Evolutionary conservation across 2,113 vertebrate genomes (phyloP).

Genomic region (Typhlomys cinereus): DNA sequence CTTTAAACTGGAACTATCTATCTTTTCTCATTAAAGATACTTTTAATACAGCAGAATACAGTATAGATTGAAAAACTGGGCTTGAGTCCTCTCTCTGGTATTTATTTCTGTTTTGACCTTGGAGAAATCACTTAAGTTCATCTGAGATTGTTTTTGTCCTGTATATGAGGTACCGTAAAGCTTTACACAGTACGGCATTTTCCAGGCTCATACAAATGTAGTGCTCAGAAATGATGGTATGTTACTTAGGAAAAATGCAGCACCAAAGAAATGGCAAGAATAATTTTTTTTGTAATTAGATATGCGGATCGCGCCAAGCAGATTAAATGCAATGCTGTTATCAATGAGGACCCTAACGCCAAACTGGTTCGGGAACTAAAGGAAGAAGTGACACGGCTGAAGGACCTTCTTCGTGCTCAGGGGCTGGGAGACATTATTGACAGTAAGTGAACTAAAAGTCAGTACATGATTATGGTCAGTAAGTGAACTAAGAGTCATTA

Average conservation of each 20-base stretch:
- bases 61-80: neutral
- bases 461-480: constrained; percentile 99
- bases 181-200: neutral
- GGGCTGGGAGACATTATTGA: constrained; percentile 98
- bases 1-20: constrained; percentile 11
- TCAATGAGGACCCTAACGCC: constrained; percentile 99
- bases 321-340: constrained; percentile 99
- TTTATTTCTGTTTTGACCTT: constrained; percentile 48
- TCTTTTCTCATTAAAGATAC: neutral
- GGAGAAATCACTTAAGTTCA: constrained; percentile 13
- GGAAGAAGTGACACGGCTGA: constrained; percentile 95
- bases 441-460: constrained; percentile 89
- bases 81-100: neutral
- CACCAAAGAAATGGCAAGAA: neutral
- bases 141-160: neutral
- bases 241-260: constrained; percentile 21
- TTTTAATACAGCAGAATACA: constrained; percentile 11
- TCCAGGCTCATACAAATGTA: constrained; percentile 22
- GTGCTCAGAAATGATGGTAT: neutral
- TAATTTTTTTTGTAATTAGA: constrained; percentile 80
- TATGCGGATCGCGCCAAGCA: constrained; percentile 98
- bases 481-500: constrained; percentile 83
- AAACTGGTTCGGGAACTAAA: constrained; percentile 98
- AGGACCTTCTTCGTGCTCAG: constrained; percentile 96
- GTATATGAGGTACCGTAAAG: neutral